phyloP scores from a whole-genome alignment of 2,113 vertebrate species.

The Labeo rohita region DNA sequence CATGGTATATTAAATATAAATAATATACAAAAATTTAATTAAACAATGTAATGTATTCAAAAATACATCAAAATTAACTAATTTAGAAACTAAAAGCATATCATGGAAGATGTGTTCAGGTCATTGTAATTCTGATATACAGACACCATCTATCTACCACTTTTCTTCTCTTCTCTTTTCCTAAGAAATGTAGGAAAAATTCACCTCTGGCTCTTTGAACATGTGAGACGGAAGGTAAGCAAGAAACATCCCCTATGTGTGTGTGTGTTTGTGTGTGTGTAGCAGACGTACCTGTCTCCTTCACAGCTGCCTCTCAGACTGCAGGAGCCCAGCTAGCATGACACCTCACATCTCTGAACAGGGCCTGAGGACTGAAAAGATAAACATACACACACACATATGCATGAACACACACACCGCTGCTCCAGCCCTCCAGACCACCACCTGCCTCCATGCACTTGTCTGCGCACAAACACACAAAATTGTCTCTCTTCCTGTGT shows the following conservation, averaged over 20 bases:
- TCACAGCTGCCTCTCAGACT: constrained; percentile 77
- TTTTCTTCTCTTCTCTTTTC: too few species aligned
- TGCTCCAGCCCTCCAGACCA: constrained; percentile 50
- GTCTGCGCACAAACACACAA: constrained; percentile 15
- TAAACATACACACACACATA: constrained; percentile 30
- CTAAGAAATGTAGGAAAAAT: not conserved
- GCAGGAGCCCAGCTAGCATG: constrained; percentile 45
- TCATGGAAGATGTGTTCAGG: not conserved
- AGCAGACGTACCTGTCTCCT: constrained; percentile 76
- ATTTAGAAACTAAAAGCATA: not conserved
- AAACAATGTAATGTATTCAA: too few species aligned
- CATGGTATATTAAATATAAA: not conserved
- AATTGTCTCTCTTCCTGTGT: constrained; percentile 3
- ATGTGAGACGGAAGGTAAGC: constrained; percentile 10
- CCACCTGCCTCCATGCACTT: constrained; percentile 40
- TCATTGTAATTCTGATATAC: not conserved
- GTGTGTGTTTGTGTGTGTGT: too few species aligned
- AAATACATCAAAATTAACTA: not conserved
- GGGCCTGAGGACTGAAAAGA: constrained; percentile 47
- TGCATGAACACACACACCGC: constrained; percentile 30
- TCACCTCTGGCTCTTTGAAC: constrained; percentile 27
- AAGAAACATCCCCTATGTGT: not conserved
- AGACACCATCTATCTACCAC: not conserved
- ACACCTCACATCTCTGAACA: constrained; percentile 48
- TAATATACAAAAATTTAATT: not conserved